phyloP scores from a whole-genome alignment of 2,797 vertebrate species.

The Cuniculus paca region DNA sequence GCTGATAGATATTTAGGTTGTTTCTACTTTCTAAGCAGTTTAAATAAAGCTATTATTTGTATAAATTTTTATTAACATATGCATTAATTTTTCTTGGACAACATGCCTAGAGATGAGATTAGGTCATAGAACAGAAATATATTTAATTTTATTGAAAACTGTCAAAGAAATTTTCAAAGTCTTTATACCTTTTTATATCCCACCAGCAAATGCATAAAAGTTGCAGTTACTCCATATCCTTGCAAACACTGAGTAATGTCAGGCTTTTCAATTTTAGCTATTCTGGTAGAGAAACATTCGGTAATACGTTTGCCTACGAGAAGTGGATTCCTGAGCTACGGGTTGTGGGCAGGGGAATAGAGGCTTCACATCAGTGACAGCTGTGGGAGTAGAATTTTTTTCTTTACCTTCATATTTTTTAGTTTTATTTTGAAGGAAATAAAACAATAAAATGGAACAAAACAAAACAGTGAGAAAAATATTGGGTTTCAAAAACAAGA shows the following conservation, averaged over 20 bases:
- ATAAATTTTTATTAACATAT: not conserved
- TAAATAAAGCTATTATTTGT: not conserved
- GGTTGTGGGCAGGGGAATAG: not conserved
- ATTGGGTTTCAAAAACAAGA: too few relatives aligned
- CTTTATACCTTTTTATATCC: not conserved
- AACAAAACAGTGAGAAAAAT: too few relatives aligned
- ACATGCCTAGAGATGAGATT: not conserved
- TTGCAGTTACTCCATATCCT: not conserved
- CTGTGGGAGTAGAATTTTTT: not conserved
- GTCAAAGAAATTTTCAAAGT: not conserved
- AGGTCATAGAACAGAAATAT: not conserved
- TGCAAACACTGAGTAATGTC: not conserved
- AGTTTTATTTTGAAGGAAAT: too few relatives aligned
- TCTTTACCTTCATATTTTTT: too few relatives aligned
- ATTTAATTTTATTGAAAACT: constrained; percentile 27
- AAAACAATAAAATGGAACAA: too few relatives aligned
- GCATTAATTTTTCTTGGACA: constrained; percentile 12
- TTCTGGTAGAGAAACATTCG: not conserved
- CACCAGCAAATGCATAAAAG: not conserved
- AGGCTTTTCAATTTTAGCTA: not conserved
- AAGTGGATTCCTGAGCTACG: not conserved
- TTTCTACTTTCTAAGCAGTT: constrained; percentile 20
- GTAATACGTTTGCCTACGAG: not conserved
- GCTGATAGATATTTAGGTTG: not conserved
- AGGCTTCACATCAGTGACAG: not conserved